Percentiles rank a stretch among this genome's conserved stretches.
Conservation (phyloP, 1,140 invertebrate genomes). For the Thaumetopoea pityocampa region DNA sequence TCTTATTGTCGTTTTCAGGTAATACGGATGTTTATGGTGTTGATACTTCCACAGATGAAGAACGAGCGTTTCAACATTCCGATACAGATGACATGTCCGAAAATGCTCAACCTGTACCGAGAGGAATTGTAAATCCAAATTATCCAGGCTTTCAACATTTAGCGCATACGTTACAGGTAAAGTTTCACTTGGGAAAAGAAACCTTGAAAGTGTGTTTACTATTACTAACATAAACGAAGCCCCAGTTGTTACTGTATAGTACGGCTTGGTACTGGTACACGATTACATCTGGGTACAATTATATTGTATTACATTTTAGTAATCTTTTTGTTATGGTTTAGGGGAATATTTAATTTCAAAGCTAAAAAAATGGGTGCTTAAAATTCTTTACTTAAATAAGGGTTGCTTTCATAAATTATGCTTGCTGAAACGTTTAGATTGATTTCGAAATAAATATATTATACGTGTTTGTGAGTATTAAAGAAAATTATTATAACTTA, state of each 20-base stretch:
- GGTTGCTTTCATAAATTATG: no score
- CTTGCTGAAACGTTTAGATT: no score
- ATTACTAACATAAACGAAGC: constrained; percentile 30
- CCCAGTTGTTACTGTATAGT: constrained; percentile 18
- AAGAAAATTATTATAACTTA: no score
- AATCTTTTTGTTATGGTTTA: no score
- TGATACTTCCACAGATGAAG: constrained; percentile 45
- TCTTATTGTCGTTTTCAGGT: constrained; percentile 10
- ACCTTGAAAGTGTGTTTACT: constrained; percentile 34
- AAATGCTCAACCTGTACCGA: constrained; percentile 61
- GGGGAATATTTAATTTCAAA: no score
- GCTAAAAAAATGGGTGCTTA: no score
- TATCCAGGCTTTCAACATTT: constrained; percentile 84
- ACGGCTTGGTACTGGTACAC: constrained; percentile 2
- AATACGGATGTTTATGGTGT: constrained; percentile 37
- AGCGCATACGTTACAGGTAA: constrained; percentile 76
- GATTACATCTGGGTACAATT: constrained; percentile 1
- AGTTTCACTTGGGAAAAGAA: constrained; percentile 31
- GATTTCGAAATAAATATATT: no score
- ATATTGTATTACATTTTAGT: constrained; percentile 1
- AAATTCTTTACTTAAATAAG: no score
- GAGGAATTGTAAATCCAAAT: constrained; percentile 87
- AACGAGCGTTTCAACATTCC: constrained; percentile 54
- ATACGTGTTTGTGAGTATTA: no score
- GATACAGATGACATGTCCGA: constrained; percentile 71